Percentiles rank a stretch among this genome's conserved stretches.
Conservation (phyloP, 2,113 vertebrate species). For the Rostratula benghalensis region DNA sequence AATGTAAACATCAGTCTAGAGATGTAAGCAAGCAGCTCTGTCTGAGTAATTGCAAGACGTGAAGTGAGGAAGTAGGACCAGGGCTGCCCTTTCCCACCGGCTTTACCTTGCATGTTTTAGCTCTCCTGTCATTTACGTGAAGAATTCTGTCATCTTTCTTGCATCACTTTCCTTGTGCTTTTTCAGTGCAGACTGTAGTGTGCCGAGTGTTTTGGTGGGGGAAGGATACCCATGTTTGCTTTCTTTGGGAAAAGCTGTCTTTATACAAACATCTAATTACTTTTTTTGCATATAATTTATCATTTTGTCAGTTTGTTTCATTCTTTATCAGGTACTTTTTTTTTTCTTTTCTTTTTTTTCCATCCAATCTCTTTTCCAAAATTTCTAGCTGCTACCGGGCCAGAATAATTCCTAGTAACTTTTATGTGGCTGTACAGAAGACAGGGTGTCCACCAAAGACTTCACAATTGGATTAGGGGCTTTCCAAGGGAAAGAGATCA, state of each 20-base stretch:
- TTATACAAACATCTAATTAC: neutral
- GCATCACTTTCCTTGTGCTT: neutral
- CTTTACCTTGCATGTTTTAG: neutral
- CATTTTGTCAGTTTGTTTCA: neutral
- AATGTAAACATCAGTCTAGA: neutral
- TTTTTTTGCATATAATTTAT: neutral
- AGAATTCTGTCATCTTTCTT: neutral
- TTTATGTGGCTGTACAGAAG: neutral
- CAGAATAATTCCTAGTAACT: neutral
- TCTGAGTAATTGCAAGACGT: neutral
- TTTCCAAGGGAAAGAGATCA: neutral
- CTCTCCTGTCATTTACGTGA: neutral
- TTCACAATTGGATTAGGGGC: neutral
- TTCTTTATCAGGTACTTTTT: neutral
- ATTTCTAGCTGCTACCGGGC: neutral
- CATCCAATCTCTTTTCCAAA: neutral
- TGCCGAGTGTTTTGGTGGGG: fast-evolving
- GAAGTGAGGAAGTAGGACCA: neutral
- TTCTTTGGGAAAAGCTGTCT: neutral
- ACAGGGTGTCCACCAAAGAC: neutral
- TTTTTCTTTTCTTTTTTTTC: no score
- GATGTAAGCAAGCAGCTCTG: neutral
- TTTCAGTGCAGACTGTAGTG: neutral
- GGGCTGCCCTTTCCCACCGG: neutral
- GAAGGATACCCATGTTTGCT: neutral